Evolutionary conservation across 2,888 invertebrate species (phyloP).

Genomic region (Villa cingulata): DNA sequence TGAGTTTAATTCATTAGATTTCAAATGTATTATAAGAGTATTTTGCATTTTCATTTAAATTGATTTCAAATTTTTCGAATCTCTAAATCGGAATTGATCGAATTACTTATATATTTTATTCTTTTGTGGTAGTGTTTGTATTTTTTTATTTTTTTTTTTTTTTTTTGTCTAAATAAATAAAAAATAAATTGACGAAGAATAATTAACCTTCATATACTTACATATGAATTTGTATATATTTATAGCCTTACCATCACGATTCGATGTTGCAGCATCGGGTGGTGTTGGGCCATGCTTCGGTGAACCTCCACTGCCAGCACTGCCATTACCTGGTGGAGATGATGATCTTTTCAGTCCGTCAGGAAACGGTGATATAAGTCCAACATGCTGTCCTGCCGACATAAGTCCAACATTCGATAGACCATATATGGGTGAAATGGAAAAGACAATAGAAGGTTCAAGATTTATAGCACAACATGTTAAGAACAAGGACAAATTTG

Average conservation of each 20-base stretch:
- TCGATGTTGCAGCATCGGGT: constrained; percentile 52
- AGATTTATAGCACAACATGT: constrained; percentile 92
- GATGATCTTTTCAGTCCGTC: constrained; percentile 73
- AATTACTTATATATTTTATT: no score
- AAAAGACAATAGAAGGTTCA: constrained; percentile 83
- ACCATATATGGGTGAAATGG: constrained; percentile 69
- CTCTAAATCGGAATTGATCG: no score
- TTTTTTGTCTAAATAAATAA: no score
- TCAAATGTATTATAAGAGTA: no score
- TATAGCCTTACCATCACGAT: constrained; percentile 39
- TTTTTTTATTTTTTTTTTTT: no score
- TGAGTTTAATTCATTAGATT: no score
- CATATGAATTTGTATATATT: not conserved
- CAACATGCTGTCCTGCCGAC: constrained; percentile 42
- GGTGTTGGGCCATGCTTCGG: constrained; percentile 50
- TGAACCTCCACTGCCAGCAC: constrained; percentile 52
- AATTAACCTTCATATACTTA: no score
- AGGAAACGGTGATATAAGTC: constrained; percentile 41
- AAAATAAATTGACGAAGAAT: no score
- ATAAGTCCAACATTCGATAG: constrained; percentile 71
- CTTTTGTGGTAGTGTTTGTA: no score
- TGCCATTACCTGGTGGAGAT: constrained; percentile 61
- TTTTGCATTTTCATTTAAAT: no score
- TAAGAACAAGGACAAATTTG: constrained; percentile 87
- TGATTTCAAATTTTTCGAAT: no score